Evolutionary conservation across 2,888 invertebrate genomes (phyloP), one percentile per base, ranked within the genome.

Genomic region (Eulithis testata): DNA sequence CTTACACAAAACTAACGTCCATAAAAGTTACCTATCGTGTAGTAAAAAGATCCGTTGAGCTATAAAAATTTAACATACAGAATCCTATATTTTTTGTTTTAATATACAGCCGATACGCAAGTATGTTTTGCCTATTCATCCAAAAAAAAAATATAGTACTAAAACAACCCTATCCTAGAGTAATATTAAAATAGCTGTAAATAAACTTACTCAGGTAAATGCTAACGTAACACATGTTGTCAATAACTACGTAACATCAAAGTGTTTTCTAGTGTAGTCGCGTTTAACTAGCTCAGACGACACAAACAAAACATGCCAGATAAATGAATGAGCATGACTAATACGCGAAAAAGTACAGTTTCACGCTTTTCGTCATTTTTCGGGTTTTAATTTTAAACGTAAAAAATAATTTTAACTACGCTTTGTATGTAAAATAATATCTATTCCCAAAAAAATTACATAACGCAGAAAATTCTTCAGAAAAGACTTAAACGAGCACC

Each of bases 401-500:
- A 59, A 5, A 51, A 37, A 51, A 12, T 1, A 12, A 11, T 31
- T n/a, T 6, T 40, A 40, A 3, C 3, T 40, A 40, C 40, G 40
- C 9, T 9, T 40, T 31, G 3, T 40, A 7, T 40, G 5, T 40
- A 40, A 40, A 9, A 40, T 4, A 31, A 31, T 21, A 21, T 2
- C 21, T 21, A 1, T 1, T 21, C 1, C 21, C 21, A 21, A 21
- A 21, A 21, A 21, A 21, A 21, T 21, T 21, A 21, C 2, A 21
- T 21, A 21, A 21, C 21, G 21, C 21, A 21, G 21, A 21, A 21
- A 2, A 21, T n/a, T n/a, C n/a, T n/a, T n/a, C n/a, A 74, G 61
- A 74, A 80, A 83, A 81, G 76, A 82, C 66, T 70, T 82, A 76
- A 82, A 82, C 82, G 81, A 76, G 77, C 54, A 68, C 69, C 45